Percentiles rank a stretch among this genome's conserved stretches.
These are phyloP conservation scores for Tachysurus fulvidraco DNA, from an alignment of 2,113 vertebrate species.

Conservation along the genomic window DNA sequence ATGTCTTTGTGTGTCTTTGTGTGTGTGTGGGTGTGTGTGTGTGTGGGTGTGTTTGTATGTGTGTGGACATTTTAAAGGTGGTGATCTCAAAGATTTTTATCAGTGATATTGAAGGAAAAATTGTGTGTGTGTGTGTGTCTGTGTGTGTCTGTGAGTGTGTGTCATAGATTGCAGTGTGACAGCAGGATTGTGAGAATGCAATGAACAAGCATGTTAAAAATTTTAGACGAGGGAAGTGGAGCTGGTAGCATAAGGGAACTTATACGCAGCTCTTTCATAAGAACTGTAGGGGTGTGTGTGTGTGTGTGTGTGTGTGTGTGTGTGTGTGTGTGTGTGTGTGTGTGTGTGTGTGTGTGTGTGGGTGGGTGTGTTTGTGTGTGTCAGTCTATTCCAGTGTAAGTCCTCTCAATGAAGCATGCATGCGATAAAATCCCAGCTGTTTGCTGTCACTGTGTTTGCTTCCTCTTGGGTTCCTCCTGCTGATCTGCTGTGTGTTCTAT, in stretches of 20 bases:
- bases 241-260: background rate
- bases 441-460: conserved; percentile 31
- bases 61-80: conserved; percentile 56
- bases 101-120: conserved; percentile 35
- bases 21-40: conserved; percentile 51
- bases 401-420: conserved; percentile 18
- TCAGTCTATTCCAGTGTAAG: background rate
- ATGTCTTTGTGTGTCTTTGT: conserved; percentile 48
- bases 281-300: background rate
- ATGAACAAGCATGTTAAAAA: background rate
- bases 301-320: background rate
- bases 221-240: background rate
- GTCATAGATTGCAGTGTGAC: background rate
- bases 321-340: background rate
- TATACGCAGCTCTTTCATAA: background rate
- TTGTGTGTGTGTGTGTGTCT: conserved; percentile 10
- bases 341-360: background rate
- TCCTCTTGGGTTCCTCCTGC: background rate
- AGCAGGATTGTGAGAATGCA: background rate
- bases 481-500: background rate
- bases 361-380: background rate
- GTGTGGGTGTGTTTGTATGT: conserved; percentile 24
- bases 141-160: background rate
- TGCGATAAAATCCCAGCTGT: conserved; percentile 9
- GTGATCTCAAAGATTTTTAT: conserved; percentile 63